Base-by-base conservation (phyloP, 2,888 invertebrate species). In the Lacanobia oleracea region DNA sequence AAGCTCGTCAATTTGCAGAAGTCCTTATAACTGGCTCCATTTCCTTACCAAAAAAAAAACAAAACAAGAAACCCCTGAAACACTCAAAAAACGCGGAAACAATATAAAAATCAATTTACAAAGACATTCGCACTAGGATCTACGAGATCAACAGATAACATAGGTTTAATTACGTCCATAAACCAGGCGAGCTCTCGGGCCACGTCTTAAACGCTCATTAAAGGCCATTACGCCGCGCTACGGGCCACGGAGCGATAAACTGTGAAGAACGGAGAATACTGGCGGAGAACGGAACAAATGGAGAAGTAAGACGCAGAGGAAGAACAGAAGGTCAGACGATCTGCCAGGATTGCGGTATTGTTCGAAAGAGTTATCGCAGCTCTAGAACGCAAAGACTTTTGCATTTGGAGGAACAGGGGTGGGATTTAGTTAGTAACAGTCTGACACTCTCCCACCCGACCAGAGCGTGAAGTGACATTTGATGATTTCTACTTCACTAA, bases 111-210 rank as follows among this genome's bases (percentile, higher is more conserved):
- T 87, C 89, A 88, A 92, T 92, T 88, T 84, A 81, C 88, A 87
- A 86, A 86, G 84, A 84, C 91, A 89, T 93, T 92, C 90, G 88
- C 91, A 86, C 85, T 81, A 77, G 60, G 87, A 91, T 90, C 87
- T 87, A 90, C 85, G 86, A 79, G 79, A 88, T 90, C 89, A 90
- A 92, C 93, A 93, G 91, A 93, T 93, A 91, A 89, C 88, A 75
- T 86, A 74, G 88, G 87, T 92, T 94, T 95, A 95, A 95, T 95
- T 94, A 90, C 93, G 86, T 88, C 94, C 87, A 95, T 95, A 95
- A 95, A 95, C 94, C 94, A 95, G 94, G 94, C 79, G 75, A 62
- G 75, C 67, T 79, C 79, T 78, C 63, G 79, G 79, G 89, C 89
- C 85, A 87, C 93, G 91, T 92, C 93, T 93, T 78, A 92, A 94